Base-by-base conservation (phyloP, 2,113 vertebrate species). In the Artemisiospiza belli region DNA sequence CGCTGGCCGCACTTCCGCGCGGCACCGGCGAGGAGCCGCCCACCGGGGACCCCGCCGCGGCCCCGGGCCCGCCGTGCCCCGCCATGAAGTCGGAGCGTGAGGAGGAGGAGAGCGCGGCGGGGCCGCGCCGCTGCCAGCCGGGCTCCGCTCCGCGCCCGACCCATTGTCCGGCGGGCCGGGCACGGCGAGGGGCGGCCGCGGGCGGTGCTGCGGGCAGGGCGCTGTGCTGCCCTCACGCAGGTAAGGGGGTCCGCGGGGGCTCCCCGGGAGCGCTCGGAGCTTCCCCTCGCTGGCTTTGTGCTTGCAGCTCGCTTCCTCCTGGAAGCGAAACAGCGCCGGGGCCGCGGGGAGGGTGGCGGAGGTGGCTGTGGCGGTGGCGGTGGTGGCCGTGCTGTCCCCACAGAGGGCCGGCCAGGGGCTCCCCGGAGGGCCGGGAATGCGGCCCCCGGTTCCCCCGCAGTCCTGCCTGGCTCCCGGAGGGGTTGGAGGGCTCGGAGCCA, bases 101-200 rank as follows among this genome's bases (percentile, higher is more conserved):
- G 82, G 98, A 98, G 92, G 94, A 98, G 41, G 94, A 98, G 89
- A 93, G 89, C 92, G 96, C 97, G 83, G 95, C 96, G 28, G 98
- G 98, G 98, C 97, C 94, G 98, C 96, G 94, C 41, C 46, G 66
- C 91, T 52, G 64, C 66, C 52, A 25, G 44, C 78, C 1, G 5
- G 44, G 73, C 76, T 58, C 30, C 3, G 52, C 90, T 57, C 25
- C 49, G n/a, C 62, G 28, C 46, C 55, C 87, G 85, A 61, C 84
- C 70, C 82, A 64, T 90, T 86, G 87, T 87, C 54, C 57, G 30
- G 35, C 64, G 6, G 24, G 8, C 25, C 73, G 62, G 76, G 62
- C 55, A 3, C 41, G 62, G 72, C 81, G 23, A 19, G 76, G 64
- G n/a, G 30, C 67, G 41, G 47, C 67, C 2, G 67, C 55, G n/a